These are phyloP conservation scores for Exocentrus adspersus DNA, from an alignment of 2,888 invertebrate genomes.

Conservation along the genomic window DNA sequence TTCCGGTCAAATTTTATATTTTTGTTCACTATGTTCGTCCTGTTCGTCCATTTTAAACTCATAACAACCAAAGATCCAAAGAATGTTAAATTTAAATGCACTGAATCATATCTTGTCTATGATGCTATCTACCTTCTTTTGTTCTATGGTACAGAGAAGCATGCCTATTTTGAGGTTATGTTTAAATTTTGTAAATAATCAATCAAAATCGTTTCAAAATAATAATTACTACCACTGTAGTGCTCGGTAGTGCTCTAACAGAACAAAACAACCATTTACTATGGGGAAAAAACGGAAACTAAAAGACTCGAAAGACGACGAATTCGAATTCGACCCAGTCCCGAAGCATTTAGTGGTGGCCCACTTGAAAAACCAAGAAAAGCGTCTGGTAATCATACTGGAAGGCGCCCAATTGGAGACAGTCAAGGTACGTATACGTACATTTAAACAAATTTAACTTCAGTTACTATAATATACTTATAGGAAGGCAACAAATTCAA, in stretches of 20 bases:
- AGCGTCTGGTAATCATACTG: slow-evolving; percentile 90
- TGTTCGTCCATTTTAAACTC: no score
- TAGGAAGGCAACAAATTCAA: slow-evolving; percentile 90
- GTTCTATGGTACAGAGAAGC: no score
- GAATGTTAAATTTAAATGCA: no score
- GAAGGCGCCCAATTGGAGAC: slow-evolving; percentile 96
- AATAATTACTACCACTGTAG: no score
- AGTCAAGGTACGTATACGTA: slow-evolving; percentile 77
- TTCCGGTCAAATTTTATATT: no score
- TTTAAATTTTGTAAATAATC: neutral
- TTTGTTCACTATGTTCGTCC: no score
- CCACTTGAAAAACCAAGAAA: slow-evolving; percentile 85
- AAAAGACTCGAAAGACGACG: slow-evolving; percentile 68
- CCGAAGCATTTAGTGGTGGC: slow-evolving; percentile 82
- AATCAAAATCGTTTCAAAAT: no score
- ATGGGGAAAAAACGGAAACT: slow-evolving; percentile 70
- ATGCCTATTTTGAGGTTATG: neutral
- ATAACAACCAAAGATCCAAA: no score
- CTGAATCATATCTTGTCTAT: no score
- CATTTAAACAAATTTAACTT: neutral
- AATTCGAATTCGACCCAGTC: slow-evolving; percentile 80
- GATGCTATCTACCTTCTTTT: no score
- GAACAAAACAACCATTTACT: neutral
- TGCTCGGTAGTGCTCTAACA: no score
- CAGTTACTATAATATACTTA: slow-evolving; percentile 25